Conservation (phyloP, 2,888 invertebrate genomes). For the Chydorus sphaericus region DNA sequence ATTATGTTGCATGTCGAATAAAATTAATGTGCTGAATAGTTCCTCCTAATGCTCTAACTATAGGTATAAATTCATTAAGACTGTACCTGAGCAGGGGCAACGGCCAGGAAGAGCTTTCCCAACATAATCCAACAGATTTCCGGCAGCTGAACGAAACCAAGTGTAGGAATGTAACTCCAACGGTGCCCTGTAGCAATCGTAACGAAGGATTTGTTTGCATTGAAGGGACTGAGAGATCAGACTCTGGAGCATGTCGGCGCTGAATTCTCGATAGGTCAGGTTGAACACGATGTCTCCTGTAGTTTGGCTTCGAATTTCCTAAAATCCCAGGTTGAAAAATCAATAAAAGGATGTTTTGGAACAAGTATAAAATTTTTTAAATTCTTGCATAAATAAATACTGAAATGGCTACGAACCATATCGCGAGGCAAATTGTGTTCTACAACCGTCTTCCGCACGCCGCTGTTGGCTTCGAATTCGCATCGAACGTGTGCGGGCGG, state of each 20-base stretch:
- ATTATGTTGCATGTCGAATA: too few relatives aligned
- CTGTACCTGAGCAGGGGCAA: conserved; percentile 39
- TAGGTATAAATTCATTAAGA: not conserved
- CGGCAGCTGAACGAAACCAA: conserved; percentile 71
- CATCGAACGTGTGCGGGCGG: conserved; percentile 85
- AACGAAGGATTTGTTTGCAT: conserved; percentile 77
- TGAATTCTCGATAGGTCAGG: conserved; percentile 76
- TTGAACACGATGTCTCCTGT: conserved; percentile 69
- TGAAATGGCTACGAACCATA: conserved; percentile 38
- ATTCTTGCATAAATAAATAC: not conserved
- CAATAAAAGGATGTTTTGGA: too few relatives aligned
- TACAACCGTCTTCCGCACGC: conserved; percentile 68
- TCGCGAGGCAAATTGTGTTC: conserved; percentile 83
- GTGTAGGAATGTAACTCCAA: conserved; percentile 72
- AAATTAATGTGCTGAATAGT: not conserved
- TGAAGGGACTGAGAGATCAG: conserved; percentile 75
- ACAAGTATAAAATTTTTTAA: not conserved
- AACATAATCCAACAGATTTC: conserved; percentile 63
- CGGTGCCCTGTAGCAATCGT: conserved; percentile 78
- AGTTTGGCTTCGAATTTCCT: conserved; percentile 63
- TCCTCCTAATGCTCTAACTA: not conserved
- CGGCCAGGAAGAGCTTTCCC: conserved; percentile 38
- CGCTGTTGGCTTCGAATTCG: conserved; percentile 70
- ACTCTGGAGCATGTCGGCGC: conserved; percentile 79
- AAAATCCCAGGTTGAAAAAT: conserved; percentile 18